Evolutionary conservation across 2,113 vertebrate species (phyloP), one percentile per base, ranked within the genome.

Genomic region (Labrus mixtus): DNA sequence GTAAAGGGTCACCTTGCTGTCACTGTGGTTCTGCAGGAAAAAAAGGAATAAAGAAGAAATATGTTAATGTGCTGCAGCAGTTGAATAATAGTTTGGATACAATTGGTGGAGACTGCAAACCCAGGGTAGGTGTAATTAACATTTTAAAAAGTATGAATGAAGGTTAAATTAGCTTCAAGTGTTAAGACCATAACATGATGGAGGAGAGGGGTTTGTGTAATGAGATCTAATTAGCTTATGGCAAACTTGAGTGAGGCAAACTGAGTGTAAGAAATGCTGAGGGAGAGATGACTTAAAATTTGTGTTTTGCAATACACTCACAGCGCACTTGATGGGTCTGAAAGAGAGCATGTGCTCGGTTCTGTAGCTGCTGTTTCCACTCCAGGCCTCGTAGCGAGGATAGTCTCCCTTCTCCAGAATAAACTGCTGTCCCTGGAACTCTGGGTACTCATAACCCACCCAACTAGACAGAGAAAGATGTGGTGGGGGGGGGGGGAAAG

Each of bases 381-480:
- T 98, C 97, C 97, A 99, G 80, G 97, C 95, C 64, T 96, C 96
- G 86, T 96, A 98, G 80, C 95, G 94, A 68, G 97, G 97, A 43
- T 98, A 98, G 89, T 99, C 97, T 29, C 97, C 97, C 83, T 98
- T 98, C 94, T 99, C 98, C 92, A 99, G 93, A 88, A 99, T 97
- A 76, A 99, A 99, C 93, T 98, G 97, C 93, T 99, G 97, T 63
- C 97, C 98, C 93, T 98, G 97, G 94, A 96, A 98, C 87, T 98
- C 97, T 0, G 97, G 96, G 87, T 99, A 97, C 88, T 98, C 97
- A 7, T 94, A 99, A 45, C 96, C 97, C 73, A 98, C 95, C 96
- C 97, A 99, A 37, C 97, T 98, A 36, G 16, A 63, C 43, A 17
- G 17, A 33, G 29, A 20, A 48, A 22, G 51, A 55, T 7, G 17